Conservation (phyloP, 2,888 invertebrate species). For the Endomychus coccineus region DNA sequence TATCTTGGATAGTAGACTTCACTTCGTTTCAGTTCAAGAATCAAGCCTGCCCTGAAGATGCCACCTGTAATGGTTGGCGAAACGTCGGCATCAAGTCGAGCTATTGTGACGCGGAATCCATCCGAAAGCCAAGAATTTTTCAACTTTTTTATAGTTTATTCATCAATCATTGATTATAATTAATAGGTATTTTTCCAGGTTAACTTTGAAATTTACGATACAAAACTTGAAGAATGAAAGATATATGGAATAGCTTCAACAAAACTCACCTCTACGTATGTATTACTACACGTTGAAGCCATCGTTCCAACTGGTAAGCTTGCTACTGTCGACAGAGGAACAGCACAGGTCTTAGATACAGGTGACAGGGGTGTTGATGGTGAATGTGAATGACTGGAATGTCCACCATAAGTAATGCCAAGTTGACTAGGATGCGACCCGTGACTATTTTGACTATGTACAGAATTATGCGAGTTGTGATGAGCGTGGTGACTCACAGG, state of each 20-base stretch:
- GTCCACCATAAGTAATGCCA: slow-evolving; percentile 24
- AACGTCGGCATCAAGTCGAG: no score
- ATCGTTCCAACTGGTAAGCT: slow-evolving; percentile 44
- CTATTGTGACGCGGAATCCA: no score
- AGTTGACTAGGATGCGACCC: slow-evolving; percentile 34
- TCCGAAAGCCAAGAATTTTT: no score
- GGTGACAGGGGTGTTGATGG: slow-evolving; percentile 28
- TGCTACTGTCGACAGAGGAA: slow-evolving; percentile 34
- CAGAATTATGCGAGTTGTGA: slow-evolving; percentile 31
- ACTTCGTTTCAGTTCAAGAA: no score
- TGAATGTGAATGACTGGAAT: slow-evolving; percentile 26
- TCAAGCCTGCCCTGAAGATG: no score
- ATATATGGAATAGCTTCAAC: not conserved
- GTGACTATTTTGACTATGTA: slow-evolving; percentile 28
- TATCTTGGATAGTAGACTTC: no score
- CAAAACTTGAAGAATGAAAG: no score
- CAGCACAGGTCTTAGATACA: slow-evolving; percentile 22
- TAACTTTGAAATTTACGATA: no score
- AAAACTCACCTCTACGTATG: slow-evolving; percentile 50
- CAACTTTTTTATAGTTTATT: no score
- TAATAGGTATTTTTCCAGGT: no score
- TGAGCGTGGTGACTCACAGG: slow-evolving; percentile 26
- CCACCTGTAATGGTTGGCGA: no score
- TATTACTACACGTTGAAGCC: slow-evolving; percentile 49
- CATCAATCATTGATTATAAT: no score